Base-by-base conservation (phyloP, 2,113 vertebrate species). In the Phylloscopus whistleri region DNA sequence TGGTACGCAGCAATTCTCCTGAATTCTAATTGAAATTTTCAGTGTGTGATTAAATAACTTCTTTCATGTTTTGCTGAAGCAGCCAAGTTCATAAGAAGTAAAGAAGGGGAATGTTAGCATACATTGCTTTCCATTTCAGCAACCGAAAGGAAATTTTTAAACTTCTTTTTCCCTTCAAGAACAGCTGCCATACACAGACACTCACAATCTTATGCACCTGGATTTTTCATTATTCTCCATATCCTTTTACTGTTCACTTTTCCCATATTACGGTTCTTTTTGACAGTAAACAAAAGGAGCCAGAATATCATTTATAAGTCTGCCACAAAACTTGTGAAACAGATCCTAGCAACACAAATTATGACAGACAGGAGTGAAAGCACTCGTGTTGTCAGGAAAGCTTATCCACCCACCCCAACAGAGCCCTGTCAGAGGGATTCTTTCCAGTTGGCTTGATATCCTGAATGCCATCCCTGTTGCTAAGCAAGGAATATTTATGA, bases 401-500 rank as follows among this genome's bases (percentile, higher is more conserved):
- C 87, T 93, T 95, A 95, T 92, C 87, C 92, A 52, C 88, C 79
- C 94, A 91, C 70, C 17, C 75, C 82, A 92, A 80, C 35, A 37
- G 94, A 86, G 75, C 72, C 72, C 89, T 88, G 82, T 92, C 89
- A 83, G 62, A 83, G 49, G 60, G 31, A 93, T 96, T 94, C 68
- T 96, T 96, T 96, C 92, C 96, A 95, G 79, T 68, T 95, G 96
- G 92, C 79, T 94, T 92, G 95, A 75, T 80, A 84, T 27, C 56
- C 72, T 85, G 80, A 94, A 94, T 96, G 83, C 72, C 95, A 74
- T 84, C 33, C 43, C 58, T 70, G 96, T 95, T 95, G 94, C 95
- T 97, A 93, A 67, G 87, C 10, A 0, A 96, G 94, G 63, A 66
- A 63, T 94, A 70, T 94, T 96, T 92, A 88, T 80, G 58, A 95